Conservation (phyloP, 2,888 invertebrate genomes). For the Troglohyphantes excavatus region DNA sequence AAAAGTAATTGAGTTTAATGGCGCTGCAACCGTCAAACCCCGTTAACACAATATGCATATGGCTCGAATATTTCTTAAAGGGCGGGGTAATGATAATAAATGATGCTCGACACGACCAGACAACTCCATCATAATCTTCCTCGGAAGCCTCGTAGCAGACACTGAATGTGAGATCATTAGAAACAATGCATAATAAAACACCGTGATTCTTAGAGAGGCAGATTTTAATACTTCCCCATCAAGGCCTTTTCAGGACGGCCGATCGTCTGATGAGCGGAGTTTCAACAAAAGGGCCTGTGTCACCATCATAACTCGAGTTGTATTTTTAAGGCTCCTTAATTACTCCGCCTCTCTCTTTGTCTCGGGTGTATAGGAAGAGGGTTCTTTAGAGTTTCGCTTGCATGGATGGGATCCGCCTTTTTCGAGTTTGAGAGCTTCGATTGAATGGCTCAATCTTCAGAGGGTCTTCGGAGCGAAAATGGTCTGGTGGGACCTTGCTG, state of each 20-base stretch:
- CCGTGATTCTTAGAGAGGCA: constrained; percentile 24
- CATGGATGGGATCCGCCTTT: constrained; percentile 40
- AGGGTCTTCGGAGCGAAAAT: not conserved
- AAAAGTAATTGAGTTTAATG: constrained; percentile 54
- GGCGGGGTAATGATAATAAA: constrained; percentile 41
- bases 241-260: constrained; percentile 9
- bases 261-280: not conserved
- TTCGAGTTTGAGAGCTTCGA: constrained; percentile 51
- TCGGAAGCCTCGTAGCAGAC: constrained; percentile 24
- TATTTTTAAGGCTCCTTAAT: constrained; percentile 61
- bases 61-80: not conserved
- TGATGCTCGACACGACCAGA: constrained; percentile 28
- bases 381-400: constrained; percentile 34
- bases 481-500: not conserved
- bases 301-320: constrained; percentile 46
- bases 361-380: not conserved
- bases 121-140: constrained; percentile 43
- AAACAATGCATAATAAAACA: constrained; percentile 62
- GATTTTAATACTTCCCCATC: constrained; percentile 27
- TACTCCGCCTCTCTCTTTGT: constrained; percentile 42
- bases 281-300: constrained; percentile 49
- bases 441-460: constrained; percentile 41
- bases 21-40: not conserved
- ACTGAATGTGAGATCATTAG: constrained; percentile 43
- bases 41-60: constrained; percentile 27